Evolutionary conservation across 2,113 vertebrate genomes (phyloP), one percentile per base, ranked within the genome.

Genomic region (Chlorocebus sabaeus): DNA sequence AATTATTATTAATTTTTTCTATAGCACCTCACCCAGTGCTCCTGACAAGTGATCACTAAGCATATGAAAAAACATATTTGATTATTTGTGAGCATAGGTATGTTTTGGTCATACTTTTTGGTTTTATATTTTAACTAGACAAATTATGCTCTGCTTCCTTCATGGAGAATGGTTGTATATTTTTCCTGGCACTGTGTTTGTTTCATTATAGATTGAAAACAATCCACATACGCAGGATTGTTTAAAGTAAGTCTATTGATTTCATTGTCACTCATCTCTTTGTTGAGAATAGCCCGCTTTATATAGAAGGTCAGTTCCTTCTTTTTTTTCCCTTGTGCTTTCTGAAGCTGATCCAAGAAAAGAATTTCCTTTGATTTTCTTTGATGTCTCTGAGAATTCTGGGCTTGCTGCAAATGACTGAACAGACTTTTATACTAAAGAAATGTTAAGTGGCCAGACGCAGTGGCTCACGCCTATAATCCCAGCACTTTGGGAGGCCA

Each of bases 321-420:
- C 43, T 57, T 25, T 85, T 68, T 59, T 59, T 35, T 22, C 43
- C 84, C 93, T 94, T 95, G 93, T 94, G 23, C 78, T 97, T 96
- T 95, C 85, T 97, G 93, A 94, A 96, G 64, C 85, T 92, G 79
- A 43, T 72, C 92, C 86, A 91, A 97, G 95, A 97, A 97, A 87
- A 89, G 80, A 96, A 64, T 90, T 97, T 96, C 95, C 91, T 95
- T 88, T 95, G 89, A 50, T 83, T 98, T 95, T 52, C 72, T 96
- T 97, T 98, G 96, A 87, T 97, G 95, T 98, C n/a, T 94, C 80
- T 95, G 95, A 67, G 94, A 89, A 57, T 68, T 87, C 81, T 82
- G 80, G 80, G 48, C 76, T 90, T 93, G 38, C 93, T 90, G 32
- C 73, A 95, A 68, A 40, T 79, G 67, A 83, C 52, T 52, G 12